Percentiles rank a stretch among this genome's conserved stretches.
These are phyloP conservation scores for Nibea albiflora DNA, from an alignment of 2,113 vertebrate genomes.

Conservation along the genomic window DNA sequence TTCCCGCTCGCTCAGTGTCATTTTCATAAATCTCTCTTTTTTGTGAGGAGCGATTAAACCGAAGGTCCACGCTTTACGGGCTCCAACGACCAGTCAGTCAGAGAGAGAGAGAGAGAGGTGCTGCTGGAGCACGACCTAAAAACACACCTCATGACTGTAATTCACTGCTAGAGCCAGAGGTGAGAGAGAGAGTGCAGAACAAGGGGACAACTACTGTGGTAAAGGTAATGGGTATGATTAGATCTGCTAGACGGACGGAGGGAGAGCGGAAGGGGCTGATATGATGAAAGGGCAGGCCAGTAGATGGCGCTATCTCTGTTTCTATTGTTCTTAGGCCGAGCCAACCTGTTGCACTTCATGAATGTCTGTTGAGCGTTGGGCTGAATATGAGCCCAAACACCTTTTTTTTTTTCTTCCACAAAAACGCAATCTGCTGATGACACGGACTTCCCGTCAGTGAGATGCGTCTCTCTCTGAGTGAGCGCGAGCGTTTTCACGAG, in stretches of 20 bases:
- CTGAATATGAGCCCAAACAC: neutral
- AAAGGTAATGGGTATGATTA: conserved; percentile 35
- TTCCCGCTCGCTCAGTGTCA: conserved; percentile 21
- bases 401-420: conserved; percentile 21
- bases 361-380: neutral
- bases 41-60: conserved; percentile 62
- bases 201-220: conserved; percentile 32
- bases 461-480: neutral
- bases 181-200: conserved; percentile 22
- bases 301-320: conserved; percentile 72
- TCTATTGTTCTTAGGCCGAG: conserved; percentile 9
- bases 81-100: conserved; percentile 45
- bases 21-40: conserved; percentile 64
- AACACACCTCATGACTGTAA: conserved; percentile 22
- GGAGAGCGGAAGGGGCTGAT: neutral
- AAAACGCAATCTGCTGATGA: conserved; percentile 30
- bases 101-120: conserved; percentile 10
- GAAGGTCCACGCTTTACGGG: conserved; percentile 65
- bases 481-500: conserved; percentile 15
- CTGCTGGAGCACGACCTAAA: conserved; percentile 16
- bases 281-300: conserved; percentile 17
- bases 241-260: conserved; percentile 7
- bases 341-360: conserved; percentile 61
- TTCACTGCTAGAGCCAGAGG: conserved; percentile 29
- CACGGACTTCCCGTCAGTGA: conserved; percentile 36